A percentile compares a stretch with the other conserved stretches of the same genome.
These are phyloP conservation scores for Sphaeridia pumilis DNA, from an alignment of 2,888 invertebrate genomes.

Conservation along the genomic window DNA sequence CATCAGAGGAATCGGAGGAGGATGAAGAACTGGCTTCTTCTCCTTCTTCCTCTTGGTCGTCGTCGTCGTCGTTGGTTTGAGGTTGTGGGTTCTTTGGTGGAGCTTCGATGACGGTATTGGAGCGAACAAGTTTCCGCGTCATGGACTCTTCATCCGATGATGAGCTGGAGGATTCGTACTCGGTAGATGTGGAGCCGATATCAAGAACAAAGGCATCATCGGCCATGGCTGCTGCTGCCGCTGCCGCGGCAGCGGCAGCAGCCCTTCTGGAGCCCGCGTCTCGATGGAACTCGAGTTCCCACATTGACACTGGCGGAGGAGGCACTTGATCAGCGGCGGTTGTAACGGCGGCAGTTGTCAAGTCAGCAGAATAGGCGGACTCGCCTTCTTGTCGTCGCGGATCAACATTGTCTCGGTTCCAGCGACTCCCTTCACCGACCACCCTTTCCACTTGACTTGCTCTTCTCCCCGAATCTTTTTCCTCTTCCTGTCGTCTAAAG, in stretches of 20 bases:
- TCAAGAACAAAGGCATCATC: constrained; percentile 28
- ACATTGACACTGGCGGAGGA: constrained; percentile 46
- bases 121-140: constrained; percentile 6
- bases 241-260: constrained; percentile 37
- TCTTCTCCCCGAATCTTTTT: neutral
- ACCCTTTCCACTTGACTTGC: neutral
- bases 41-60: constrained; percentile 31
- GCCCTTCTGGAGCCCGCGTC: constrained; percentile 28
- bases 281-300: constrained; percentile 43
- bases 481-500: neutral
- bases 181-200: constrained; percentile 30
- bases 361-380: too few species aligned
- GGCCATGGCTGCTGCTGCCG: neutral
- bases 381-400: too few species aligned
- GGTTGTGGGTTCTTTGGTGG: neutral
- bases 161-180: constrained; percentile 27
- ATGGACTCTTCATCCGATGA: constrained; percentile 17
- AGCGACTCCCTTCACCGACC: neutral
- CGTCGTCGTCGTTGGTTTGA: constrained; percentile 2
- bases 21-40: constrained; percentile 33
- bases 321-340: too few species aligned
- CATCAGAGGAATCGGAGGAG: constrained; percentile 1
- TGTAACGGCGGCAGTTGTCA: constrained; percentile 10
- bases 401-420: neutral
- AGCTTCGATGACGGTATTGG: constrained; percentile 13